phyloP scores from a whole-genome alignment of 2,888 invertebrate genomes.

The Synanthedon myopaeformis region DNA sequence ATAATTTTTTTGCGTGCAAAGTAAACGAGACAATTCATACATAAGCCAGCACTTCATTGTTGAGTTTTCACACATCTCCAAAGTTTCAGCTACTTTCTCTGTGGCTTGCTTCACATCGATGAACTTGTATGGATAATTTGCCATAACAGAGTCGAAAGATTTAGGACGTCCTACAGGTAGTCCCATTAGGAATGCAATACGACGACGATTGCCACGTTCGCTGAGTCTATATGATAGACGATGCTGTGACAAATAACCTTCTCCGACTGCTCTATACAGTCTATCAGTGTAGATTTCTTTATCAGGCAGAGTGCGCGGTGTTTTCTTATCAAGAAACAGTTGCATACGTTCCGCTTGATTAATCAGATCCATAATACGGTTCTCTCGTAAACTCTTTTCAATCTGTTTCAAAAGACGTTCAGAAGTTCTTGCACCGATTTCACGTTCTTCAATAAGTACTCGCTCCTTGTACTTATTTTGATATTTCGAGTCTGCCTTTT shows the following conservation, averaged over 20 bases:
- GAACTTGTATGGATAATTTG: slow-evolving; percentile 55
- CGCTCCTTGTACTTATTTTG: slow-evolving; percentile 48
- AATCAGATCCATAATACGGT: slow-evolving; percentile 48
- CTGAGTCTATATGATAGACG: slow-evolving; percentile 54
- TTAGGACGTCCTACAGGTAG: slow-evolving; percentile 46
- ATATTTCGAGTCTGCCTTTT: slow-evolving; percentile 50
- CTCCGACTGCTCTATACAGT: slow-evolving; percentile 52
- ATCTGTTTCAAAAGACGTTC: slow-evolving; percentile 43
- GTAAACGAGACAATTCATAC: slow-evolving; percentile 53
- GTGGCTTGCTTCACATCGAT: slow-evolving; percentile 49
- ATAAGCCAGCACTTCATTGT: slow-evolving; percentile 61
- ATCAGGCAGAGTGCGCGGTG: slow-evolving; percentile 49
- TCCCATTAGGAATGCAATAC: slow-evolving; percentile 60
- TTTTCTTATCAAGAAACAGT: slow-evolving; percentile 48
- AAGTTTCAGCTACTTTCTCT: slow-evolving; percentile 32
- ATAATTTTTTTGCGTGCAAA: slow-evolving; percentile 54
- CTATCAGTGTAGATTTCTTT: slow-evolving; percentile 53
- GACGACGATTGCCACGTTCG: slow-evolving; percentile 53
- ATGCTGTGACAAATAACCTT: slow-evolving; percentile 50
- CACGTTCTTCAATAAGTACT: slow-evolving; percentile 42
- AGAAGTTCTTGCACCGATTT: slow-evolving; percentile 44
- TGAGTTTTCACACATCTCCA: slow-evolving; percentile 60
- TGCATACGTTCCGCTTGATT: slow-evolving; percentile 59
- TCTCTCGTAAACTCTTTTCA: slow-evolving; percentile 41
- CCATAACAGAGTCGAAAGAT: slow-evolving; percentile 62